Evolutionary conservation across 64 coral and sea anemone genomes (phyloP).

Genomic region (Platygyra sinensis): DNA sequence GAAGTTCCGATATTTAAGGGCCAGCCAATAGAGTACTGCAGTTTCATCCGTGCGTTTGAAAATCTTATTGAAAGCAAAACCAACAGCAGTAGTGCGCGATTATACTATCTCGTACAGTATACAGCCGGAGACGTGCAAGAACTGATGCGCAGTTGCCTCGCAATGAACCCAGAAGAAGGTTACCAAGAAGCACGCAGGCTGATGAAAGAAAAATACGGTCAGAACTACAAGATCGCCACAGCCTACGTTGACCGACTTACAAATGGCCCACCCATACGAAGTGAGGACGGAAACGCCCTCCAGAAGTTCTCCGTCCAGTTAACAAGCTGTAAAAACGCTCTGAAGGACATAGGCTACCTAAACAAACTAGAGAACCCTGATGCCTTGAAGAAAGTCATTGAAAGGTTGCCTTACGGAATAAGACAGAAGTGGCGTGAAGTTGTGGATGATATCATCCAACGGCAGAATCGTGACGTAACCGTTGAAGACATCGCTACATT

Average conservation of each 20-base stretch:
- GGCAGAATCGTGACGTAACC: too few relatives aligned
- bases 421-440: slow-evolving; percentile 38
- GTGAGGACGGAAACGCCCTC: slow-evolving; percentile 25
- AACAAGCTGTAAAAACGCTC: slow-evolving; percentile 60
- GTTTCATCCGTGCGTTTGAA: too few relatives aligned
- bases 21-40: too few relatives aligned
- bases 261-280: slow-evolving; percentile 7
- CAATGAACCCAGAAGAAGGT: slow-evolving; percentile 25
- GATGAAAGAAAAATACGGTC: slow-evolving; percentile 29
- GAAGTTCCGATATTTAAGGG: too few relatives aligned
- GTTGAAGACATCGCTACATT: too few relatives aligned
- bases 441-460: too few relatives aligned
- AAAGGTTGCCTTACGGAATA: slow-evolving; percentile 17
- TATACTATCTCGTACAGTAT: too few relatives aligned
- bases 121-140: too few relatives aligned
- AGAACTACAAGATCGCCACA: slow-evolving; percentile 50
- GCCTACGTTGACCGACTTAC: slow-evolving; percentile 12
- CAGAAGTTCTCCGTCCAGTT: slow-evolving; percentile 49
- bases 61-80: too few relatives aligned
- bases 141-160: not conserved
- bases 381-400: slow-evolving; percentile 18
- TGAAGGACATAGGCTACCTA: slow-evolving; percentile 48
- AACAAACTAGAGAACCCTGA: slow-evolving; percentile 46
- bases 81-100: too few relatives aligned
- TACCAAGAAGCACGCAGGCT: slow-evolving; percentile 16